Evolutionary conservation across 2,888 invertebrate genomes (phyloP).

Genomic region (Sarcophaga subvicina): DNA sequence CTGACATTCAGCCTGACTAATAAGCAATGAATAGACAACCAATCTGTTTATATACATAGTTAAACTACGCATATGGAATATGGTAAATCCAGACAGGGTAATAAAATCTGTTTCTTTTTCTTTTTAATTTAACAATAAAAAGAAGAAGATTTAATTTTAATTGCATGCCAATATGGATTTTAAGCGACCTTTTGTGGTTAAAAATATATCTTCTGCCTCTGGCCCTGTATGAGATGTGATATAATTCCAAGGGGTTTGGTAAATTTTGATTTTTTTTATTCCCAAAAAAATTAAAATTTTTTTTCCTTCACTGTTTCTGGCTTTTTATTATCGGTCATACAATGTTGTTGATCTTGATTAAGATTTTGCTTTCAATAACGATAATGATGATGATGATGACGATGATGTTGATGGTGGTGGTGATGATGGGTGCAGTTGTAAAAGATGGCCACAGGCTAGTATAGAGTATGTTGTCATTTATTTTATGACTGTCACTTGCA

Average conservation of each 20-base stretch:
- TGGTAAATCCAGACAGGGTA: too few relatives aligned
- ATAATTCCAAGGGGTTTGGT: constrained; percentile 16
- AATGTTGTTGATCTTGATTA: constrained; percentile 28
- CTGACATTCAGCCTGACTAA: too few relatives aligned
- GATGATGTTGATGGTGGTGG: too few relatives aligned
- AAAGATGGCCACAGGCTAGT: not conserved
- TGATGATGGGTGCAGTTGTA: constrained; percentile 9
- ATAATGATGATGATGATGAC: not conserved
- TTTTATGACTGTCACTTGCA: constrained; percentile 30
- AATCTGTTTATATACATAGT: too few relatives aligned
- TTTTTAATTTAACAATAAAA: not conserved
- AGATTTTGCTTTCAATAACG: constrained; percentile 11
- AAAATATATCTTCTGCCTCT: not conserved
- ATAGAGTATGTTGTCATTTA: constrained; percentile 17
- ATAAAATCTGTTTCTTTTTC: not conserved
- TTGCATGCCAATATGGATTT: not conserved
- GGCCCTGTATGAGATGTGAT: not conserved
- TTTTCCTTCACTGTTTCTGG: too few relatives aligned
- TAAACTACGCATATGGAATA: too few relatives aligned
- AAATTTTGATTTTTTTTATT: too few relatives aligned
- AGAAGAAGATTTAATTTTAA: constrained; percentile 1
- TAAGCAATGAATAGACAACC: too few relatives aligned
- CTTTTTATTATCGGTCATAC: constrained; percentile 23
- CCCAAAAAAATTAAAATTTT: too few relatives aligned
- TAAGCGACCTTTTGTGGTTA: constrained; percentile 15